phyloP scores from a whole-genome alignment of 1,140 invertebrate species.

The Drosophila mojavensis region DNA sequence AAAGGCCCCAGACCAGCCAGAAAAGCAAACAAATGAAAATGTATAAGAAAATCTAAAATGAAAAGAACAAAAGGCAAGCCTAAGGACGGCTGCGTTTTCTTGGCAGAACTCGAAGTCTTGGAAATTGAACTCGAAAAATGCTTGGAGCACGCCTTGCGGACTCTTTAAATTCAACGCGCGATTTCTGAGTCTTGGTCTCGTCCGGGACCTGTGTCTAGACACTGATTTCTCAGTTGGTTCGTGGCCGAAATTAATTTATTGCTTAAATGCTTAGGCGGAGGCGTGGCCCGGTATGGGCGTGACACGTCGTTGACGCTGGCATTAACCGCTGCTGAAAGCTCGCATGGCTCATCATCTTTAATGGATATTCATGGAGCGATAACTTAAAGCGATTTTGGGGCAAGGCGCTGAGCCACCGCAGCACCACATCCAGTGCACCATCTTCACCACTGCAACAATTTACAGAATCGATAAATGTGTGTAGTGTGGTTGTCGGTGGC shows the following conservation, averaged over 20 bases:
- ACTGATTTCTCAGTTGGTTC: slow-evolving; percentile 67
- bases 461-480: slow-evolving; percentile 47
- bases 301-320: slow-evolving; percentile 65
- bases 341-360: slow-evolving; percentile 58
- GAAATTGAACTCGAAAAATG: not conserved
- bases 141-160: slow-evolving; percentile 15
- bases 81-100: slow-evolving; percentile 8
- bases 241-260: slow-evolving; percentile 73
- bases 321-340: slow-evolving; percentile 71
- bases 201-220: slow-evolving; percentile 63
- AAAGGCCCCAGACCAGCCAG: slow-evolving; percentile 1
- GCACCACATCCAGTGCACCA: no score
- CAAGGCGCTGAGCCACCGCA: not conserved
- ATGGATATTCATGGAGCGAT: slow-evolving; percentile 59
- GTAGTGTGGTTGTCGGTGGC: slow-evolving; percentile 30
- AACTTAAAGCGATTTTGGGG: slow-evolving; percentile 43
- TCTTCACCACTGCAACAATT: not conserved
- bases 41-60: slow-evolving; percentile 27
- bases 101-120: not conserved
- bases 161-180: slow-evolving; percentile 72
- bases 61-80: slow-evolving; percentile 8
- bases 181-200: slow-evolving; percentile 25
- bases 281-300: slow-evolving; percentile 36
- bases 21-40: slow-evolving; percentile 25
- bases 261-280: slow-evolving; percentile 47